Base-by-base conservation (phyloP, 2,113 vertebrate species). In the Microtus ochrogaster region DNA sequence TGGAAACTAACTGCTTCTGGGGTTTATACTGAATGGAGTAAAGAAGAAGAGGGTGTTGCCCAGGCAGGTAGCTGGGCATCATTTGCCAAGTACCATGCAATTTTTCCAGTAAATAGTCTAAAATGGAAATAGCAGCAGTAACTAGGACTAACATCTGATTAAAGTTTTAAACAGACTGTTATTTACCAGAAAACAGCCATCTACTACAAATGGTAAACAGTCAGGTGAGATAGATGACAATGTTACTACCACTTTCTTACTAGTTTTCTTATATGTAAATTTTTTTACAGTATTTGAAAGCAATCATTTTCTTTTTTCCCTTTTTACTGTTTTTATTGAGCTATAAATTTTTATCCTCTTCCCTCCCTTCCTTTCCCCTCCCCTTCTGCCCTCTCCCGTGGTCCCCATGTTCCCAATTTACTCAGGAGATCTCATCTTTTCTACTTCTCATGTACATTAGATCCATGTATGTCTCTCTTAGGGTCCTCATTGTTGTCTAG, bases 131-230 rank as follows among this genome's bases (percentile, higher is more conserved):
- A 61, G 44, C n/a, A 89, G 63, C 26, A 36, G 6, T 74, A 63
- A 28, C 22, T 74, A 12, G 14, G 89, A 68, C 92, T 94, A 66
- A 39, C 16, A 73, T 85, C 44, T 89, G 72, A 79, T 79, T 41
- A 72, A 94, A 72, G 26, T 41, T 93, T 94, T 61, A 91, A 73
- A 79, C 36, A n/a, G 28, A 77, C 44, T 78, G 63, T 66, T 94
- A 73, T 85, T 92, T 22, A 49, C 26, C 17, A n/a, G 65, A 87
- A 91, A 49, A 49, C 49, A 49, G 24, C 74, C 41, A 33, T 55
- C 14, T 89, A 78, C n/a, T 68, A 66, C 52, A 84, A 83, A 89
- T 61, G 39, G 70, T 22, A 49, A 92, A 41, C 2, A 86, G 21
- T 5, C 7, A 33, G 49, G 66, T 89, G 63, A 61, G 61, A 52